phyloP scores from a whole-genome alignment of 2,797 vertebrate species.

The Tangara arthus region DNA sequence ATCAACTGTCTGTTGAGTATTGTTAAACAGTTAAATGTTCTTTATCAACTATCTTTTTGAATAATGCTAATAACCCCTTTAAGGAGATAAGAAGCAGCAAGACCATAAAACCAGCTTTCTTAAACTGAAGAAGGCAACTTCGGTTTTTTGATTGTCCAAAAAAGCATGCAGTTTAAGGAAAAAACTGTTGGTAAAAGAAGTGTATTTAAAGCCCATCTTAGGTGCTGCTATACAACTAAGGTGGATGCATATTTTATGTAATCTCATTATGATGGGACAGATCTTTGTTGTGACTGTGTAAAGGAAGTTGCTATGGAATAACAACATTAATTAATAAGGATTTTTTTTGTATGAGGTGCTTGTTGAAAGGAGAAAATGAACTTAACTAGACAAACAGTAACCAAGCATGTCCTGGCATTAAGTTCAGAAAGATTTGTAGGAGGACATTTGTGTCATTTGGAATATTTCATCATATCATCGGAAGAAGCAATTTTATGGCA shows the following conservation, averaged over 20 bases:
- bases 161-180: background rate
- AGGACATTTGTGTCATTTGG: slow-evolving; percentile 1
- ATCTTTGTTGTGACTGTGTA: slow-evolving; percentile 17
- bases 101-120: background rate
- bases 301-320: slow-evolving; percentile 41
- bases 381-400: background rate
- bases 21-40: slow-evolving; percentile 74
- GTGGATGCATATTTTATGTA: background rate
- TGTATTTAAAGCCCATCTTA: background rate
- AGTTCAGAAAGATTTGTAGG: background rate
- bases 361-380: slow-evolving; percentile 32
- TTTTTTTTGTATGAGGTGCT: slow-evolving; percentile 5
- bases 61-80: slow-evolving; percentile 72
- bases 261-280: background rate
- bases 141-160: slow-evolving; percentile 18
- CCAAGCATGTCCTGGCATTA: background rate
- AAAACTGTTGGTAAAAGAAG: background rate
- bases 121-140: background rate
- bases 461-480: background rate
- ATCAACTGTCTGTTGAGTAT: slow-evolving; percentile 82
- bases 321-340: slow-evolving; percentile 31
- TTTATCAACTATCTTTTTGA: slow-evolving; percentile 73
- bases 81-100: slow-evolving; percentile 66
- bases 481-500: background rate
- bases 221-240: background rate